phyloP scores from a whole-genome alignment of 2,888 invertebrate species.

The Diogma glabrata region DNA sequence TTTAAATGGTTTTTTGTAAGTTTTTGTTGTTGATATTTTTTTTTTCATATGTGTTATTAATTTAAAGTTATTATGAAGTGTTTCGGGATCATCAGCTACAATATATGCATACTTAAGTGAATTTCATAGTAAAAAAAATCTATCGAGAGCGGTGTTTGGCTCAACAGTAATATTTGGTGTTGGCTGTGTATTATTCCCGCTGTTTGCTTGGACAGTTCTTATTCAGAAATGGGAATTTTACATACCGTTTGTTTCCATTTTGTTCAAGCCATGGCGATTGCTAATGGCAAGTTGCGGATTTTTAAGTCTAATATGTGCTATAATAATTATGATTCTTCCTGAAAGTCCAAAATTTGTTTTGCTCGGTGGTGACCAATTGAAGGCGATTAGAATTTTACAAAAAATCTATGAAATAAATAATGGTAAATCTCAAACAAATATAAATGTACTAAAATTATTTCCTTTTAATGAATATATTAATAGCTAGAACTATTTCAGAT shows the following conservation, averaged over 20 bases:
- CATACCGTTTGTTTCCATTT: conserved; percentile 24
- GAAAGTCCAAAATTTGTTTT: conserved; percentile 33
- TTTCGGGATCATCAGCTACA: conserved; percentile 39
- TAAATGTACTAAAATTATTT: no score
- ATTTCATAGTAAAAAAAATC: conserved; percentile 37
- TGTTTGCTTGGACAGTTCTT: conserved; percentile 30
- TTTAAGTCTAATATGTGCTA: conserved; percentile 27
- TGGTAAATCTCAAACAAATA: conserved; percentile 21
- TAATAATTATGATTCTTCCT: conserved; percentile 27
- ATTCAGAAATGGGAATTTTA: conserved; percentile 28
- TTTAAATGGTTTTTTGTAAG: conserved; percentile 41
- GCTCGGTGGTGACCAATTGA: conserved; percentile 24
- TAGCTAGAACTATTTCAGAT: not conserved
- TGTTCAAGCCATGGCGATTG: conserved; percentile 31
- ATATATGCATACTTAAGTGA: conserved; percentile 42
- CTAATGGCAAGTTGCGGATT: conserved; percentile 30
- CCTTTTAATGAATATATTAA: not conserved
- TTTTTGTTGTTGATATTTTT: no score
- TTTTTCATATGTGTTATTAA: no score
- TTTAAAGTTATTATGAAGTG: no score
- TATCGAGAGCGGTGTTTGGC: conserved; percentile 36
- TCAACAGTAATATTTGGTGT: conserved; percentile 30
- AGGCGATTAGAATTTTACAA: conserved; percentile 25
- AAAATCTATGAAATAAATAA: conserved; percentile 26
- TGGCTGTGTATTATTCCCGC: conserved; percentile 29